Evolutionary conservation across 2,113 vertebrate species (phyloP), one percentile per base, ranked within the genome.

Genomic region (Psophia crepitans): DNA sequence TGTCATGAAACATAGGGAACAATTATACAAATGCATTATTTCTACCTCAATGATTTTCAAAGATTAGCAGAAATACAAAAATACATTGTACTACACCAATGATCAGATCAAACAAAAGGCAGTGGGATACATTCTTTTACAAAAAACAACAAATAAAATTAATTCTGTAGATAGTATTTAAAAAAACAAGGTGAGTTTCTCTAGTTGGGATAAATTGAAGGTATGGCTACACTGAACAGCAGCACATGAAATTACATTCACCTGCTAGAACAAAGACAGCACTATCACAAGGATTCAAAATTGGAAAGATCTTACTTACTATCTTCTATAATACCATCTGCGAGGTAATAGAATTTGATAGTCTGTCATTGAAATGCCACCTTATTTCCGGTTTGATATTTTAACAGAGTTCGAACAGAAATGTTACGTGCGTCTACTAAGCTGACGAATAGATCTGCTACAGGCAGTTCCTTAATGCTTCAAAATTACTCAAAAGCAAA

Each of bases 341-440:
- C 0, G 0, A 82, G 32, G 22, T 37, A 89, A 56, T 3, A 81
- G 21, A 76, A 87, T 65, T 68, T 7, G 0, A 32, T 6, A 89
- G 33, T 5, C 26, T 84, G 54, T 74, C 54, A 81, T n/a, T 18
- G 8, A 82, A 86, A 32, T 28, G 18, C 8, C 23, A 77, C 8
- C 14, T 76, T 60, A 81, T 11, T 71, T 81, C 33, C 63, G 8
- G 9, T 41, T 46, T 86, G n/a, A 15, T 32, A 89, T 43, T 68
- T 70, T 64, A 78, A 54, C 54, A 90, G 28, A 43, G 11, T 88
- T 60, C 58, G 86, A 94, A 69, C 18, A 94, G 48, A 78, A 92
- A 89, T 13, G 57, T 5, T 22, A 37, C 0, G 0, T 17, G 8
- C n/a, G 74, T 6, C 4, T 19, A 53, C 32, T 19, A 15, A 9